Percentiles rank a stretch among this genome's conserved stretches.
Conservation (phyloP, 2,888 invertebrate genomes). For the Halictus ligatus region DNA sequence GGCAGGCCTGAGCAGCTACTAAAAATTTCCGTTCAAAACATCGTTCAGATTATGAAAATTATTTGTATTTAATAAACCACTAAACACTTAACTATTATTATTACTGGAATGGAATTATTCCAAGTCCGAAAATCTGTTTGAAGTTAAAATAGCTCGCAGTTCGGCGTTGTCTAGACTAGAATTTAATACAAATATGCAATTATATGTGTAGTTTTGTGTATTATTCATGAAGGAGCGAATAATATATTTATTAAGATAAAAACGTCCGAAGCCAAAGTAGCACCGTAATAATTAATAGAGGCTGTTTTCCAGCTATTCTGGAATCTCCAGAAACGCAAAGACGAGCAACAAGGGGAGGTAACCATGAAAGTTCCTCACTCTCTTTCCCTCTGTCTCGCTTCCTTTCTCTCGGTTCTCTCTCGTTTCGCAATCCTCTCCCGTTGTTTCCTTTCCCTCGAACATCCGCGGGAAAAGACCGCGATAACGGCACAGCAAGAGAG, state of each 20-base stretch:
- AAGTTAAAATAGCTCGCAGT: too few relatives aligned
- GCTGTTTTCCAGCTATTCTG: neutral
- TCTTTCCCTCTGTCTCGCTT: neutral
- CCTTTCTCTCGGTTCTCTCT: neutral
- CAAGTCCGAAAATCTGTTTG: too few relatives aligned
- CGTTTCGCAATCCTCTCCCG: slow-evolving; percentile 38
- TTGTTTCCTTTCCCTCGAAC: slow-evolving; percentile 38
- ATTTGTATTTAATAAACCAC: too few relatives aligned
- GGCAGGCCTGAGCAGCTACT: too few relatives aligned
- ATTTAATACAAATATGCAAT: neutral
- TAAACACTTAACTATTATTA: too few relatives aligned
- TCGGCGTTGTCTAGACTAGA: neutral
- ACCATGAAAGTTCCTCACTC: slow-evolving; percentile 61
- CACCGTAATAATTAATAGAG: neutral
- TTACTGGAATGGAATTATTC: too few relatives aligned
- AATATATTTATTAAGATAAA: neutral
- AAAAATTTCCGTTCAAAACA: neutral
- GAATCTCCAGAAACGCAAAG: slow-evolving; percentile 49
- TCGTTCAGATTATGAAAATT: neutral
- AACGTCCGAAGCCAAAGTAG: neutral
- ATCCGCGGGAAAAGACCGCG: slow-evolving; percentile 48
- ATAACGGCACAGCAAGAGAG: slow-evolving; percentile 47
- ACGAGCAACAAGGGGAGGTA: slow-evolving; percentile 56
- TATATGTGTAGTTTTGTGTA: too few relatives aligned
- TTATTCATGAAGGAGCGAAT: too few relatives aligned